These are phyloP conservation scores for Arctocebus calabarensis DNA, from an alignment of 2,797 vertebrate genomes.

Conservation along the genomic window DNA sequence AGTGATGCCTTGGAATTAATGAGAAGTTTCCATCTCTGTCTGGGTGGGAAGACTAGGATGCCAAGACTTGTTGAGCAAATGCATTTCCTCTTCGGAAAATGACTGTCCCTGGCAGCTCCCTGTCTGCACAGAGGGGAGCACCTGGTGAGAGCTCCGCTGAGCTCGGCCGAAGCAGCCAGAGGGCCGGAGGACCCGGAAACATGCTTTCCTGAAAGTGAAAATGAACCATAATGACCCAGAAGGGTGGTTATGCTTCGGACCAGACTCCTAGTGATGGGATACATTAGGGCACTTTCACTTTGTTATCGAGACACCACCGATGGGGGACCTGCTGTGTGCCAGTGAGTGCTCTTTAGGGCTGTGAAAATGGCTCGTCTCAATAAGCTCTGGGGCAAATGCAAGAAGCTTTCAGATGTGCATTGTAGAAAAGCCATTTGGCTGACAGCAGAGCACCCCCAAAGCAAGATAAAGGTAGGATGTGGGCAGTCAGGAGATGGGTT, in stretches of 20 bases:
- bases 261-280: neutral
- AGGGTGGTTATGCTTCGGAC: neutral
- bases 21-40: neutral
- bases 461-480: neutral
- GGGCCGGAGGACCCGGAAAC: accelerated
- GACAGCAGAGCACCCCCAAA: neutral
- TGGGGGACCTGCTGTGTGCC: accelerated
- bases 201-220: neutral
- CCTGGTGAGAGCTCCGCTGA: neutral
- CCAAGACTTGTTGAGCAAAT: neutral
- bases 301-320: accelerated
- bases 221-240: neutral
- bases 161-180: neutral
- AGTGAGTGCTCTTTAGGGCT: accelerated
- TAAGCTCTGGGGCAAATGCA: neutral
- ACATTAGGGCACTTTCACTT: neutral
- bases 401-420: neutral
- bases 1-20: neutral
- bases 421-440: neutral
- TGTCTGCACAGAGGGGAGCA: accelerated
- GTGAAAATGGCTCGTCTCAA: neutral
- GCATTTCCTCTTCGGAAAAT: neutral
- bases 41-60: neutral
- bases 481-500: neutral
- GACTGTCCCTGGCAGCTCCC: accelerated